Base-by-base conservation (phyloP, 2,113 vertebrate species). In the Catharus fuscescens region DNA sequence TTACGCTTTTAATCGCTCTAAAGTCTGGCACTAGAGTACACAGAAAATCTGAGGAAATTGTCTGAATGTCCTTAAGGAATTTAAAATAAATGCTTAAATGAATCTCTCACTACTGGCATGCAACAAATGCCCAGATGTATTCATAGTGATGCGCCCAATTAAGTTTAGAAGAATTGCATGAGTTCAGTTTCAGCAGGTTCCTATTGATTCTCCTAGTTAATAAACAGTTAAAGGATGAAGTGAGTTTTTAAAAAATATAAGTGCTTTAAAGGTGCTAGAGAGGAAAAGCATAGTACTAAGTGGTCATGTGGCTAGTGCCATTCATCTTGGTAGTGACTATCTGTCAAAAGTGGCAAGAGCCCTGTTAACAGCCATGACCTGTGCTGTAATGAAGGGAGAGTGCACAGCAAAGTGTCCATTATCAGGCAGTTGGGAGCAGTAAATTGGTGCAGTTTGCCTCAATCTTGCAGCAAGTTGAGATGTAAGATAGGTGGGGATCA, bases 361-460 rank as follows among this genome's bases (percentile, higher is more conserved):
- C 97, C 98, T 96, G 98, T 98, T 98, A 98, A 98, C 98, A 98
- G 98, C 98, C 96, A 98, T 99, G 98, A 99, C 98, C 98, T 98
- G 98, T 98, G 98, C 94, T 54, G 97, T 98, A 99, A 98, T 98
- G 97, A 98, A 98, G 97, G 97, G 98, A 98, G 98, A 98, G 98
- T 98, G 97, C 98, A 97, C 96, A 71, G 97, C 97, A 98, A 98
- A 98, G 98, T 97, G 97, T 98, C 98, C 98, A 99, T 98, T 98
- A 99, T 98, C 97, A 98, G 98, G 97, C 98, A 96, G 98, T 98
- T 98, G 98, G 98, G 98, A 98, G 98, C 98, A 98, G 98, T 98
- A 98, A 99, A 98, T 98, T 98, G 98, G 97, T 98, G 98, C 98
- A 98, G 98, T 99, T 99, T 98, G 98, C 98, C 97, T 98, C 97